Conservation (phyloP, 2,888 invertebrate species). For the Saturnia pavonia region DNA sequence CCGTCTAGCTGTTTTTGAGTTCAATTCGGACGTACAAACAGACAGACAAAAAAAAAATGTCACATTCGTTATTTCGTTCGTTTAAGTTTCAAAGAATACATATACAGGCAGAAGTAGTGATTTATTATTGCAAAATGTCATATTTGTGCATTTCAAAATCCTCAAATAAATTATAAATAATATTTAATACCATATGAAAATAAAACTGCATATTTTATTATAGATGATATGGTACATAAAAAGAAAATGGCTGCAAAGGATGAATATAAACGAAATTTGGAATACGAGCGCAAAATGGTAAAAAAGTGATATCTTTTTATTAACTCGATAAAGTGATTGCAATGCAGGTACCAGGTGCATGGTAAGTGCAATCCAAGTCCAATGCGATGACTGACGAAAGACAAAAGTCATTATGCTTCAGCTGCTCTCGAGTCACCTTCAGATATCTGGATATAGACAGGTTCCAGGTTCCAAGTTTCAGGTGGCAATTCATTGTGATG, state of each 20-base stretch:
- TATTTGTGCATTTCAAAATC: background rate
- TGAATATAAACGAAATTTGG: constrained; percentile 69
- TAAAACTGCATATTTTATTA: constrained; percentile 38
- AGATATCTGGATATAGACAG: too few relatives aligned
- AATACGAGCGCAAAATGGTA: constrained; percentile 82
- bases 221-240: constrained; percentile 83
- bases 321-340: background rate
- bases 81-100: too few relatives aligned
- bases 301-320: constrained; percentile 27
- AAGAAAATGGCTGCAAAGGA: constrained; percentile 74
- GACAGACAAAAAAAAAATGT: too few relatives aligned
- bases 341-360: background rate
- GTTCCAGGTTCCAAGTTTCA: too few relatives aligned
- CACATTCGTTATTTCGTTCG: too few relatives aligned
- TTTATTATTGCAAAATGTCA: too few relatives aligned
- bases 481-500: too few relatives aligned
- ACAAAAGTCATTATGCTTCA: background rate
- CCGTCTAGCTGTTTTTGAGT: too few relatives aligned
- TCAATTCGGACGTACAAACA: too few relatives aligned
- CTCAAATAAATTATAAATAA: background rate
- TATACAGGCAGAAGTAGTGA: too few relatives aligned
- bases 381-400: background rate
- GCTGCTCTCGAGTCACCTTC: too few relatives aligned
- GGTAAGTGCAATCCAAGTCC: background rate
- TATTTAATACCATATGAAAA: constrained; percentile 15